These are phyloP conservation scores for Phyllotis vaccarum DNA, from an alignment of 2,797 vertebrate genomes.

Conservation along the genomic window DNA sequence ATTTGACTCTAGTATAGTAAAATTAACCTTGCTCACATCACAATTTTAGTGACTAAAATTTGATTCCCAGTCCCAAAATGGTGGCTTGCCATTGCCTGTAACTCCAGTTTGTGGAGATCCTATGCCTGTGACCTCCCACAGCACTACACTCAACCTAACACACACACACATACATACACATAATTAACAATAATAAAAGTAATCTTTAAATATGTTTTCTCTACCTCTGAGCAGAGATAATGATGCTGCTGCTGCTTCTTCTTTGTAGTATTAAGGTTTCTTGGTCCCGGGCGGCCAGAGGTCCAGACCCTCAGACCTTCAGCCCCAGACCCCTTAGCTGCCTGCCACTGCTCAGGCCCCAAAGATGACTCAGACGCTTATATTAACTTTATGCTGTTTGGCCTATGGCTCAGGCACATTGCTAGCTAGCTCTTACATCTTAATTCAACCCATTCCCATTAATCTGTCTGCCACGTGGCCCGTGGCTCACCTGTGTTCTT, in stretches of 20 bases:
- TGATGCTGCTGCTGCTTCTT: neutral
- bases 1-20: conserved; percentile 5
- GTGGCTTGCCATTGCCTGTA: neutral
- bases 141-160: neutral
- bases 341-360: too few relatives aligned
- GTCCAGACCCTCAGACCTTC: too few relatives aligned
- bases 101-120: neutral
- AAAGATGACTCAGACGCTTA: too few relatives aligned
- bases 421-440: too few relatives aligned
- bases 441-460: too few relatives aligned
- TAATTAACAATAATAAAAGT: neutral
- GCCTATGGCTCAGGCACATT: too few relatives aligned
- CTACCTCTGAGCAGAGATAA: neutral
- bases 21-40: neutral
- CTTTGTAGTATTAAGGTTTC: too few relatives aligned
- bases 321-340: too few relatives aligned
- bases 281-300: too few relatives aligned
- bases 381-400: too few relatives aligned
- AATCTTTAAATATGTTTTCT: neutral
- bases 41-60: conserved; percentile 1
- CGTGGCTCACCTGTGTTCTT: too few relatives aligned
- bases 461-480: too few relatives aligned
- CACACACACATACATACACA: neutral
- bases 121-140: neutral
- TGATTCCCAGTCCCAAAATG: neutral